Evolutionary conservation across 2,113 vertebrate genomes (phyloP).

Genomic region (Candoia aspera): DNA sequence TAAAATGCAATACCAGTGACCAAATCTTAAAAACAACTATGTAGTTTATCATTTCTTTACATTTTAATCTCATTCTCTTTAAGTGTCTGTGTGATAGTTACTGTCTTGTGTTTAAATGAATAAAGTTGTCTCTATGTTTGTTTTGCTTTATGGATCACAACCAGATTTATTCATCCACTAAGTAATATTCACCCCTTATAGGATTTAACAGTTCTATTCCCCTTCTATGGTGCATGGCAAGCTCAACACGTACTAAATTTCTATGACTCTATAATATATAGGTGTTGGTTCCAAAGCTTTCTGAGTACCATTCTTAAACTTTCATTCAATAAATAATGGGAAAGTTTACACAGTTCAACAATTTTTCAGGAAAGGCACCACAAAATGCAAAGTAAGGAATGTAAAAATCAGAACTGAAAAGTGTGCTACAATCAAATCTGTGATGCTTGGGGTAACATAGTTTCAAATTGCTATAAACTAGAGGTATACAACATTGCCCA

Average conservation of each 20-base stretch:
- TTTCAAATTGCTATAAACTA: too few relatives aligned
- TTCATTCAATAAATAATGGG: background rate
- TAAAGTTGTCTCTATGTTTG: too few relatives aligned
- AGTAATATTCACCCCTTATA: too few relatives aligned
- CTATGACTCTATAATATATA: background rate
- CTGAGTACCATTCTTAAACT: background rate
- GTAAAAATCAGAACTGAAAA: background rate
- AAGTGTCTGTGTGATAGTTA: too few relatives aligned
- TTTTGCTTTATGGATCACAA: too few relatives aligned
- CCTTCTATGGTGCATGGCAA: background rate
- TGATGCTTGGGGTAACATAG: background rate
- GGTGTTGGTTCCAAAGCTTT: background rate
- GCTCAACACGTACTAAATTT: background rate
- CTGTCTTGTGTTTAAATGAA: too few relatives aligned
- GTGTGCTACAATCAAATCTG: background rate
- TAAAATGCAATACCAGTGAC: too few relatives aligned
- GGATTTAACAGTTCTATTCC: slow-evolving; percentile 1
- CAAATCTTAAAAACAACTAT: too few relatives aligned
- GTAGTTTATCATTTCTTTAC: too few relatives aligned
- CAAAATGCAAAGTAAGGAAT: background rate
- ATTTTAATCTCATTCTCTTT: too few relatives aligned
- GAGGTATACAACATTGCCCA: too few relatives aligned
- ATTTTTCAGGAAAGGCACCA: background rate
- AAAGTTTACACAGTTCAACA: background rate
- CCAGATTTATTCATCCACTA: too few relatives aligned